Base-by-base conservation (phyloP, 53 echinoderm and acorn worm genomes). In the Henricia sp. region DNA sequence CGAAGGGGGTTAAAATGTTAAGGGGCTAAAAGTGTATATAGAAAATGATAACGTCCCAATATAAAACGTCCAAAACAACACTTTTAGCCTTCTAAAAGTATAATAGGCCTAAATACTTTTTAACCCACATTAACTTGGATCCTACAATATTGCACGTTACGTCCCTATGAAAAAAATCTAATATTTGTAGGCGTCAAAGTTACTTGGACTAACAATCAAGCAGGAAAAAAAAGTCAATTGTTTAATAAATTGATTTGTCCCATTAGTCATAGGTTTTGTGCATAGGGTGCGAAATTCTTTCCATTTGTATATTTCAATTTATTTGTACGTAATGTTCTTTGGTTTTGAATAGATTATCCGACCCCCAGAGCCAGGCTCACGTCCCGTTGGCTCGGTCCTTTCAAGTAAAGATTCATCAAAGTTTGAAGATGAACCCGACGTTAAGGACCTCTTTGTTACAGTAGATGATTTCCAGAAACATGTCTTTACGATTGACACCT, bases 391-490 rank as follows among this genome's bases (percentile, higher is more conserved):
- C 57, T 70, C 72, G 34, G 72, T 82, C 32, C 88, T 80, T 24
- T 88, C 92, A 32, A 80, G 85, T 32, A 90, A 86, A 67, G 88
- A 90, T 16, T 90, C 92, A 23, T 62, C 86, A 72, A 97, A 92
- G 39, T 37, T 88, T 27, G 88, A 94, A 16, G 96, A 93, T 28
- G 96, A 96, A 24, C 78, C 84, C 56, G 96, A 96, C 30, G 70
- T 94, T 28, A 92, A 85, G 44, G 97, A 97, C 59, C 72, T 94
- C 57, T 96, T 97, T 37, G 88, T 97, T 63, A 90, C 90, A 8
- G 97, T 97, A 12, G 92, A 97, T 77, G 94, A 92, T 71, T 92
- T 92, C 44, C 82, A 88, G 75, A 97, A 89, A 70, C 97, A 97
- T 77, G 77, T 88, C 50, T 88, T 85, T 25, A 94, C 88, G 52